A percentile compares a stretch with the other conserved stretches of the same genome.
These are phyloP conservation scores for Pangasius macronema DNA, from an alignment of 2,797 vertebrate genomes.

Conservation along the genomic window DNA sequence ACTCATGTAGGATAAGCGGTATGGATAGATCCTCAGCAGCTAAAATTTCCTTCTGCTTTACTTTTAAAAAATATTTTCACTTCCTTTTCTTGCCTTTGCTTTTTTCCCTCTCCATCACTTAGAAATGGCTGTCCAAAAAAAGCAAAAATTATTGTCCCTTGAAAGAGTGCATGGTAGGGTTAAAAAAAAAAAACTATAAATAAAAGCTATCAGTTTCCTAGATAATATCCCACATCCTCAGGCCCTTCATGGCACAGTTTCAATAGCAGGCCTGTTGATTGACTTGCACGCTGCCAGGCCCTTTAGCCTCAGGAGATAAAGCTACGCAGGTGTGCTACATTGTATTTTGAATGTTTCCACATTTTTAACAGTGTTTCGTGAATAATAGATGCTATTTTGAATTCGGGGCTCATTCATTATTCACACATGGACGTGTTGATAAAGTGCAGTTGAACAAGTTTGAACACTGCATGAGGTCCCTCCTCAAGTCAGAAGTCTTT, in stretches of 20 bases:
- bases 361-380: conserved; percentile 52
- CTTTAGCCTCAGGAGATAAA: conserved; percentile 13
- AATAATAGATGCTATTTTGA: conserved; percentile 67
- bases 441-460: conserved; percentile 49
- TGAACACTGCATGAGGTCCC: not conserved
- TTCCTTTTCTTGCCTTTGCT: not conserved
- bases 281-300: not conserved
- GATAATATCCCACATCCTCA: not conserved
- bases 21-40: no score
- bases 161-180: not conserved
- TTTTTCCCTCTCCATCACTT: not conserved
- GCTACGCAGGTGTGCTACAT: conserved; percentile 34
- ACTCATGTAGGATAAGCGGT: no score
- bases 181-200: not conserved
- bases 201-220: not conserved
- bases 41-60: not conserved
- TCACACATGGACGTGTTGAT: conserved; percentile 57
- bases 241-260: not conserved
- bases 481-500: conserved; percentile 3
- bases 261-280: conserved; percentile 2
- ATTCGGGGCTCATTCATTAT: conserved; percentile 53
- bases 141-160: not conserved
- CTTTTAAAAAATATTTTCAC: not conserved
- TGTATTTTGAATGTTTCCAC: conserved; percentile 7
- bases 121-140: not conserved